phyloP scores from a whole-genome alignment of 2,113 vertebrate genomes.

The Spheniscus mendiculus region DNA sequence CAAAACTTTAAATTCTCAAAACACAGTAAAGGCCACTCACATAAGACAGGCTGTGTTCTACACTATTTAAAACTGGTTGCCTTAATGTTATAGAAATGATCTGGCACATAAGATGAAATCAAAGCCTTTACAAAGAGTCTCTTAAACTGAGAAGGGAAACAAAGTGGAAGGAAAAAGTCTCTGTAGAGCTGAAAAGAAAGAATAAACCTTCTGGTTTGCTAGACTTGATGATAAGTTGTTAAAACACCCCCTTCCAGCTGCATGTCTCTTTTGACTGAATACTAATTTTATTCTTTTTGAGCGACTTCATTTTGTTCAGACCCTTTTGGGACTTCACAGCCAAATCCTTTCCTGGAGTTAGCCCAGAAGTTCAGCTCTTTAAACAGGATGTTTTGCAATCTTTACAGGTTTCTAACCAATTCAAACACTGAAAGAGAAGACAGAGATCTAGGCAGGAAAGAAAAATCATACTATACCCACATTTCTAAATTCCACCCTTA shows the following conservation, averaged over 20 bases:
- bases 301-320: background rate
- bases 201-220: background rate
- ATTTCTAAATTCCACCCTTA: background rate
- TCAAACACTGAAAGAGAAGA: background rate
- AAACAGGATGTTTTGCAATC: background rate
- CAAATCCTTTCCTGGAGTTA: background rate
- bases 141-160: background rate
- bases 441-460: background rate
- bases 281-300: background rate
- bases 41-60: background rate
- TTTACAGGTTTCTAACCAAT: background rate
- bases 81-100: background rate
- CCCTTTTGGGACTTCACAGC: background rate
- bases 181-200: background rate
- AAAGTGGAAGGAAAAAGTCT: background rate
- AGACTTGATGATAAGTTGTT: background rate
- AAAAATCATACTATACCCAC: background rate
- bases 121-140: background rate
- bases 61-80: background rate
- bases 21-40: background rate
- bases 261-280: background rate
- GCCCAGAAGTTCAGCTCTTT: background rate
- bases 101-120: background rate
- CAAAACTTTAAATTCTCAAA: background rate
- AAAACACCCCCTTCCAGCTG: background rate